Evolutionary conservation across 2,113 vertebrate genomes (phyloP).

Genomic region (Pitta sordida): DNA sequence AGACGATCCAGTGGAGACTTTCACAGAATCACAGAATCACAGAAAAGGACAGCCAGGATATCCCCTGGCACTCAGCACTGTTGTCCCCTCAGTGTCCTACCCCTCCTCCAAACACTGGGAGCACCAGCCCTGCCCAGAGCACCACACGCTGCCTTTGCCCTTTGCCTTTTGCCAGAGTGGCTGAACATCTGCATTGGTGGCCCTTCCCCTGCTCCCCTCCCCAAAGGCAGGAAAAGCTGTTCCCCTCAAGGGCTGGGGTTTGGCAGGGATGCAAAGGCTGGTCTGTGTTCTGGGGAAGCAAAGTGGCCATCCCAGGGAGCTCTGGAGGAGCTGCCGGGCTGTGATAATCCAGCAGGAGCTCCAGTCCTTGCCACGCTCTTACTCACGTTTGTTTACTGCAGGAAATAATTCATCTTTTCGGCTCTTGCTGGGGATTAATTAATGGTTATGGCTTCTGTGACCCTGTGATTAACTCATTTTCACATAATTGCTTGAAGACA

Average conservation of each 20-base stretch:
- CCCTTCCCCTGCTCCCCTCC: not conserved
- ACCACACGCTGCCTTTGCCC: rapidly evolving
- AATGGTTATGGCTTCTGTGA: conserved; percentile 66
- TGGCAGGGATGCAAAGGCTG: not conserved
- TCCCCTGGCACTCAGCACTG: rapidly evolving
- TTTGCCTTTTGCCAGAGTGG: not conserved
- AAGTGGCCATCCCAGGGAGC: rapidly evolving
- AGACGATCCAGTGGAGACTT: not conserved
- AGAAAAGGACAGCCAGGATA: not conserved
- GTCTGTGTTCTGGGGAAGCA: too few relatives aligned
- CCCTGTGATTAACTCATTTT: conserved; percentile 73
- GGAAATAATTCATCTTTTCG: not conserved
- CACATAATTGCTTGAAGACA: conserved; percentile 66
- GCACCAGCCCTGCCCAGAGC: not conserved
- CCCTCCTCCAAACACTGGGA: not conserved
- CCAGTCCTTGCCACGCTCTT: not conserved
- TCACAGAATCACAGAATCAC: too few relatives aligned
- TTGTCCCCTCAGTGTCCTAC: not conserved
- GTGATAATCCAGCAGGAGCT: rapidly evolving
- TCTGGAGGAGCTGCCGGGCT: not conserved
- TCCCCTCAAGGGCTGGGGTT: not conserved
- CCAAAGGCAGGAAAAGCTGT: not conserved
- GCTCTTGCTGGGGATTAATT: conserved; percentile 66
- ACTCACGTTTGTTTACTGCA: not conserved
- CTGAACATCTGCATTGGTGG: not conserved